Base-by-base conservation (phyloP, 1,140 invertebrate genomes). In the Bombus pyrosoma region DNA sequence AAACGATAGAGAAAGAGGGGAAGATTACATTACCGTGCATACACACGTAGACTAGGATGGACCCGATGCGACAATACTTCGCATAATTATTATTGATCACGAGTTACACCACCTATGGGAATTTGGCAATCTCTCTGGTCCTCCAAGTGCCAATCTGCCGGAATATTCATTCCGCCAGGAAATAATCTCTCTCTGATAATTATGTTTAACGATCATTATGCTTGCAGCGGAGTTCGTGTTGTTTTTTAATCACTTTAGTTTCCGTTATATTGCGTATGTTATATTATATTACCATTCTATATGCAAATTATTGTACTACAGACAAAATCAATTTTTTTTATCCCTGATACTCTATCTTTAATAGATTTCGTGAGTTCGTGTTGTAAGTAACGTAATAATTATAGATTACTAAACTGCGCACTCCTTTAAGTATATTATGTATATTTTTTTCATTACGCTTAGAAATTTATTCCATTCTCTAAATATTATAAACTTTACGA, bases 61-160 rank as follows among this genome's bases (percentile, higher is more conserved):
- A 59, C 59, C 64, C 62, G 41, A n/a, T 37, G 39, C 66, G 76
- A 89, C 68, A 73, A 83, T 89, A 85, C 53, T 75, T 86, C 53
- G 84, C 85, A 85, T 90, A 90, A 90, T 90, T 87, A 90, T 90
- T 90, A 90, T 90, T 86, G 88, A 90, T 90, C 88, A 86, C 39
- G 43, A 85, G 86, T 89, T 85, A 90, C 85, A 82, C 64, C 53
- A 73, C 76, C 85, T 53, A 75, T 79, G 66, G 82, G 88, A 84
- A 81, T 68, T 66, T 37, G 69, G 66, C 69, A 64, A 74, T 86
- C 87, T 81, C 87, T 81, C 76, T 62, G 59, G 43, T 64, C n/a
- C 80, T 89, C 75, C 43, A 64, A 77, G 77, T 87, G 77, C 78
- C 89, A 89, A 90, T 90, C 85, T 79, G 74, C 74, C 69, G 81